Evolutionary conservation across 2,797 vertebrate genomes (phyloP), one percentile per base, ranked within the genome.

Genomic region (Trematomus bernacchii): DNA sequence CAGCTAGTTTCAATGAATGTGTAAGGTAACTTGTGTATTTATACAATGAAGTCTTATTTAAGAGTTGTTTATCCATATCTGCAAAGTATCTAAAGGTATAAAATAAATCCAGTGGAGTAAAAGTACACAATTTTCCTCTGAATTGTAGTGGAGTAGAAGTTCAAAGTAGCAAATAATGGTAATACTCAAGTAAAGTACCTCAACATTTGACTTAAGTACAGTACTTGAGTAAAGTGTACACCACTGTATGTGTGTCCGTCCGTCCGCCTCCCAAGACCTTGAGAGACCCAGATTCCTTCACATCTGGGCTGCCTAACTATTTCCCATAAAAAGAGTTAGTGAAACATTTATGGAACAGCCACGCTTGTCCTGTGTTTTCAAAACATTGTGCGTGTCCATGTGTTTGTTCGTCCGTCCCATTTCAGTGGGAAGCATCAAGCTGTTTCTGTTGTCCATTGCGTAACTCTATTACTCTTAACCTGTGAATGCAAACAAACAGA

Each of bases 341-440:
- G 80, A 80, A 85, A 79, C 87, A 90, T 88, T 88, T 90, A 89
- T 70, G 77, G 87, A 92, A 91, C 76, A 66, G 66, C 83, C 81
- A 91, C 15, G 84, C 83, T 88, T 90, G 76, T 80, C 42, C 74
- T 19, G 61, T 90, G 88, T 92, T 94, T 91, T 92, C 80, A 93
- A 92, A 90, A 89, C 80, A 93, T 85, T 42, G 48, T 2, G 57
- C 65, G 33, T 14, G 59, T 78, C 72, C 76, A 23, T 63, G 86
- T 87, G 78, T 87, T 85, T 82, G 80, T 75, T 68, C 1, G 69
- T 68, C 62, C 87, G 82, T 86, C 84, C 87, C 77, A 84, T 67
- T 92, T 88, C 83, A 79, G 84, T 83, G 90, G 87, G 89, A 92
- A 91, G 80, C 83, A 33, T 83, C 87, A 90, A 83, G 85, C 87